phyloP scores from a whole-genome alignment of 2,888 invertebrate species.

The Ochropleura plecta region DNA sequence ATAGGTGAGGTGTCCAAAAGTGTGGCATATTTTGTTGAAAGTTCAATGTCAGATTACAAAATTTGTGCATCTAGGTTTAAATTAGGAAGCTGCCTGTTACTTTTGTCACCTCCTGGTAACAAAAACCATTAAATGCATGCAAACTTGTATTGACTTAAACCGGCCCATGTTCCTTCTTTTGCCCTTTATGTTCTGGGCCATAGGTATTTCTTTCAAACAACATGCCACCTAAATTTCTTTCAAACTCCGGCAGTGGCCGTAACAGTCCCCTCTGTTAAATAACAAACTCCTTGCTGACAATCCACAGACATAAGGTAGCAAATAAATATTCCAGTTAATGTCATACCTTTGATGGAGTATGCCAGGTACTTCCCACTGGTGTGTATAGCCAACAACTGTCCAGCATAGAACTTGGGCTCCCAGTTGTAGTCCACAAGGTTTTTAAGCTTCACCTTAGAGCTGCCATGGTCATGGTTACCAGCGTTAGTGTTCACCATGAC shows the following conservation, averaged over 20 bases:
- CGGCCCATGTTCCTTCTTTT: too few relatives aligned
- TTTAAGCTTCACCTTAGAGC: constrained; percentile 97
- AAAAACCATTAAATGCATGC: too few relatives aligned
- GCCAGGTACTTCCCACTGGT: constrained; percentile 96
- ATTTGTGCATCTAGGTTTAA: too few relatives aligned
- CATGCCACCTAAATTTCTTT: too few relatives aligned
- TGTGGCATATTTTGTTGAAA: constrained; percentile 52
- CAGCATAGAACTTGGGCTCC: constrained; percentile 96
- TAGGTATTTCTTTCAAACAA: too few relatives aligned
- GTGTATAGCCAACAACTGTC: constrained; percentile 97
- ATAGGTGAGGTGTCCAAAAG: constrained; percentile 15
- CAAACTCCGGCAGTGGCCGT: background rate
- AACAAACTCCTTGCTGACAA: background rate
- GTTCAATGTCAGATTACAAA: constrained; percentile 52
- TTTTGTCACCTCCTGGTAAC: too few relatives aligned
- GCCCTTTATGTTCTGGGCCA: too few relatives aligned
- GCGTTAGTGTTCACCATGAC: constrained; percentile 93
- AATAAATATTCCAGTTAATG: background rate
- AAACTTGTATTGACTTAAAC: too few relatives aligned
- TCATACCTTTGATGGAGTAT: constrained; percentile 96
- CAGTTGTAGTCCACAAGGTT: constrained; percentile 98
- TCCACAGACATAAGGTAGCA: background rate
- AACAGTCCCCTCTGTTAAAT: background rate
- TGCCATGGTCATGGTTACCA: constrained; percentile 94
- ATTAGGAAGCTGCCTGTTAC: too few relatives aligned